A percentile compares a stretch with the other conserved stretches of the same genome.
Evolutionary conservation across 64 coral and sea anemone genomes (phyloP).

Genomic region (Actinia tenebrosa): DNA sequence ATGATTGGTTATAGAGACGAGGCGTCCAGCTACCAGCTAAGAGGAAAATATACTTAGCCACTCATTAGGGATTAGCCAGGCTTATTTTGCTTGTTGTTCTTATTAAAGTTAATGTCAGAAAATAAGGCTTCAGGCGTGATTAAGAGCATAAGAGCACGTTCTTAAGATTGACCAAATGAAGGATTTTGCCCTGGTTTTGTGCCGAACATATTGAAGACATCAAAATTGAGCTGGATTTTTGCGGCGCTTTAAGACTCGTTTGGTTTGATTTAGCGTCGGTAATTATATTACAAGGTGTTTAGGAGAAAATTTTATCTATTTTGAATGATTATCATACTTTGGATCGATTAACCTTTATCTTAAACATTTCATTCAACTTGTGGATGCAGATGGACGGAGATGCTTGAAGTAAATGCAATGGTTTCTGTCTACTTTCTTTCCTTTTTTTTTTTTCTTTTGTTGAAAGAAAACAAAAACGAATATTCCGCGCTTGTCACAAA

Average conservation of each 20-base stretch:
- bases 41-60: neutral
- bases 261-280: neutral
- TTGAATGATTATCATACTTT: neutral
- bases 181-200: neutral
- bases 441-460: neutral
- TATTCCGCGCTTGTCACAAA: neutral
- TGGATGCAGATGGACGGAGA: neutral
- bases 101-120: neutral
- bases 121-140: neutral
- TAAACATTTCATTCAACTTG: neutral
- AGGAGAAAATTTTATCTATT: neutral
- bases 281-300: neutral
- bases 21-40: neutral
- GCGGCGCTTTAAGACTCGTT: neutral
- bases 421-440: too few species aligned
- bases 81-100: neutral
- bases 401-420: too few species aligned
- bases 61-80: neutral
- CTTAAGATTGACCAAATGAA: neutral
- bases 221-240: neutral
- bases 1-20: neutral
- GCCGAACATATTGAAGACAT: neutral
- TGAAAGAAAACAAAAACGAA: neutral
- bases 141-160: neutral
- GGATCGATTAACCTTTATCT: neutral